A percentile compares a stretch with the other conserved stretches of the same genome.
Conservation (phyloP, 2,888 invertebrate species). For the Eugnorisma glareosa region DNA sequence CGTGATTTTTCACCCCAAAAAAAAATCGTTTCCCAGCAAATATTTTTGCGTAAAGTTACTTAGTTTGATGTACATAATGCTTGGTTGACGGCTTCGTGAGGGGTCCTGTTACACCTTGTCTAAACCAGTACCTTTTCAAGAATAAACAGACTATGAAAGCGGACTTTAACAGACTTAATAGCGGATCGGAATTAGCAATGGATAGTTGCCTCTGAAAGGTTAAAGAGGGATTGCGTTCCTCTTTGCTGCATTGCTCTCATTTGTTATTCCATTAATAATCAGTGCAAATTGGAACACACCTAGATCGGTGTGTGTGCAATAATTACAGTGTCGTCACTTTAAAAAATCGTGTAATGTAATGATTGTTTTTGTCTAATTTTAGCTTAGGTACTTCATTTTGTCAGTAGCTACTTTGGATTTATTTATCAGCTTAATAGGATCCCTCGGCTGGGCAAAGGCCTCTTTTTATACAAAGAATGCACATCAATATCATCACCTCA, state of each 20-base stretch:
- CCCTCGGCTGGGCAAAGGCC: neutral
- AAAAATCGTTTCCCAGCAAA: no score
- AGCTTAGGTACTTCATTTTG: neutral
- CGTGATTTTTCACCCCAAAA: no score
- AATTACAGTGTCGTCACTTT: neutral
- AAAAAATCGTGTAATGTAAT: neutral
- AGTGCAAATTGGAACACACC: neutral
- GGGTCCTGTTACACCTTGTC: no score
- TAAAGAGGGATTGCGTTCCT: constrained; percentile 10
- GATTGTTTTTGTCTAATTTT: neutral
- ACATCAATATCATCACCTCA: no score
- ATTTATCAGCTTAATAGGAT: neutral
- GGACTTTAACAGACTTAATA: constrained; percentile 10
- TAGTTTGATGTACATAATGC: no score
- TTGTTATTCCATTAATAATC: constrained; percentile 4
- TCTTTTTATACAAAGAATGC: no score
- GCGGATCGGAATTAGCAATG: constrained; percentile 13
- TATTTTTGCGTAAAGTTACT: no score
- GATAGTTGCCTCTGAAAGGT: constrained; percentile 9
- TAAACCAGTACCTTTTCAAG: neutral
- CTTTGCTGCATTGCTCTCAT: constrained; percentile 15
- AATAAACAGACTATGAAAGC: constrained; percentile 19
- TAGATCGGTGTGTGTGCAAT: neutral
- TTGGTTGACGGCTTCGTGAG: no score
- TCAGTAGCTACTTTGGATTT: neutral